Evolutionary conservation across 30 jellyfish, hydroid and myxozoan species (phyloP), one percentile per base, ranked within the genome.

Genomic region (Nemopilema nomurai): DNA sequence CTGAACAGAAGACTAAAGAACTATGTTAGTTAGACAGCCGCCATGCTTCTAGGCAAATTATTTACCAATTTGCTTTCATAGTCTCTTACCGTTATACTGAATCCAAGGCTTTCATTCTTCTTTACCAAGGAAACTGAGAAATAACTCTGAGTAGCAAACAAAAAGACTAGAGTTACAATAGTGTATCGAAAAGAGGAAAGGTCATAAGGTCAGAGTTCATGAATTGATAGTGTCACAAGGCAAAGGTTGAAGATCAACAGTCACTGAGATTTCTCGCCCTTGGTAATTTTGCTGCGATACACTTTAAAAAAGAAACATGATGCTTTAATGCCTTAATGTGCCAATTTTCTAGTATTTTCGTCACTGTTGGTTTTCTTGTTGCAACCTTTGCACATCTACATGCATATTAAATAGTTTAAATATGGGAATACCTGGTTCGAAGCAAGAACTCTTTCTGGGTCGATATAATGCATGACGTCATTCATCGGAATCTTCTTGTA

Each of bases 41-140:
- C n/a, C n/a, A n/a, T n/a, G n/a, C n/a, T n/a, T n/a, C n/a, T n/a
- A n/a, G n/a, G n/a, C n/a, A n/a, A n/a, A n/a, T n/a, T n/a, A n/a
- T n/a, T 18, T 7, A 24, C 73, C 7, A 63, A n/a, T n/a, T 6
- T 4, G 30, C 18, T 19, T 63, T 1, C 7, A 63, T n/a, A 50
- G 53, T 1, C 6, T 71, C 90, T 53, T 76, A 92, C 98, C 85
- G 98, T 92, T 22, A 92, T 88, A 62, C 97, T 92, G 78, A 92
- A 92, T 4, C 98, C 98, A 19, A 92, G 92, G 83, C 98, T 78
- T 64, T 92, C 98, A 49, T 82, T 87, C 87, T 88, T 92, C 87
- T 92, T 92, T 75, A 20, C 32, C 67, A 92, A 41, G 0, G 89
- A 63, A 49, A 92, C 92, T 16, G 98, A 87, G 24, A 75, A 57